These are phyloP conservation scores for Thecophora atra DNA, from an alignment of 2,888 invertebrate species.

Conservation along the genomic window DNA sequence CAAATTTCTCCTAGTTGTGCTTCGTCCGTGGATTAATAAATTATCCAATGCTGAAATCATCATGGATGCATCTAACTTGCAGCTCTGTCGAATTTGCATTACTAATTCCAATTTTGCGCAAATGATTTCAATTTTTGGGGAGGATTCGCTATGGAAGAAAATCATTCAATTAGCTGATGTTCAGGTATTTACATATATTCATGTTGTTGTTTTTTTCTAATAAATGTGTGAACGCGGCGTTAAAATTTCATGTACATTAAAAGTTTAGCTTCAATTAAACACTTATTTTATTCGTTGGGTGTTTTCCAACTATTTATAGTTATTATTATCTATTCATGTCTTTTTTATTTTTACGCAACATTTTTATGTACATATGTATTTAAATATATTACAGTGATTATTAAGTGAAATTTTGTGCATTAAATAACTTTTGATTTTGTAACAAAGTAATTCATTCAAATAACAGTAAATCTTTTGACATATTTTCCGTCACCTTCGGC, in stretches of 20 bases:
- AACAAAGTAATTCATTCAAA: no score
- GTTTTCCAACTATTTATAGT: slow-evolving; percentile 27
- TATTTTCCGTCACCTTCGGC: slow-evolving; percentile 14
- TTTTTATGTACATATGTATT: slow-evolving; percentile 19
- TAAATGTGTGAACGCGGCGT: not conserved
- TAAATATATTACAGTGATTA: no score
- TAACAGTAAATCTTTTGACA: slow-evolving; percentile 38
- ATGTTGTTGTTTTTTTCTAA: slow-evolving; percentile 1
- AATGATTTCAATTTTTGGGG: slow-evolving; percentile 65
- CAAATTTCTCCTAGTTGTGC: not conserved
- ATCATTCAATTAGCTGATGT: slow-evolving; percentile 64
- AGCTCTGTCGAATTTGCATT: slow-evolving; percentile 65
- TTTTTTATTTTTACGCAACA: slow-evolving; percentile 30
- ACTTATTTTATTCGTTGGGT: slow-evolving; percentile 39
- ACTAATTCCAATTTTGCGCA: slow-evolving; percentile 59
- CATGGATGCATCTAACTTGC: slow-evolving; percentile 54
- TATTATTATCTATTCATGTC: slow-evolving; percentile 10
- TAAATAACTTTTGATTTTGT: no score
- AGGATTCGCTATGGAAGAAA: slow-evolving; percentile 64
- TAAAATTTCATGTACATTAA: slow-evolving; percentile 21
- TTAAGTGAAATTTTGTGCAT: not conserved
- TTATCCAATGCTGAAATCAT: slow-evolving; percentile 42
- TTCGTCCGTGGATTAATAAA: not conserved
- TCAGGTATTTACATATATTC: slow-evolving; percentile 52
- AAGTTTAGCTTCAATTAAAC: slow-evolving; percentile 31